Evolutionary conservation across 2,113 vertebrate species (phyloP), one percentile per base, ranked within the genome.

Genomic region (Stercorarius parasiticus): DNA sequence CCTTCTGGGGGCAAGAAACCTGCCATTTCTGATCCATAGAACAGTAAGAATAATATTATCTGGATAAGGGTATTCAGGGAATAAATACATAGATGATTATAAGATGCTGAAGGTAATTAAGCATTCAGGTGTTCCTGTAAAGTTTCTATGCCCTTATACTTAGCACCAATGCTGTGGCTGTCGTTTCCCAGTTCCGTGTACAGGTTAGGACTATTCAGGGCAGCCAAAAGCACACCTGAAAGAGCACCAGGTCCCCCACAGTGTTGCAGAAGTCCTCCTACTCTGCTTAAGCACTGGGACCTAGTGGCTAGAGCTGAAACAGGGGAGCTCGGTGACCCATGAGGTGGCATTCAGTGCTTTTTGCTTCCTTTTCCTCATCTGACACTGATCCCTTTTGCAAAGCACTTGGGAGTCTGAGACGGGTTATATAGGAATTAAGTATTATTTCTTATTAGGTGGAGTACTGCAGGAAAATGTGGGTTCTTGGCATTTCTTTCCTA

Each of bases 81-180:
- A 86, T 86, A 71, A 92, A 89, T 55, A 42, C 8, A 27, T 12
- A 40, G 13, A 43, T 16, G 5, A 66, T 45, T 87, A 18, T 59
- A 81, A 78, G 14, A 45, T 50, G 10, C 13, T 93, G 40, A 93
- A 74, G 5, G 59, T 32, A 71, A 49, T 56, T 83, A 78, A 83
- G 42, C 13, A 20, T 71, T 47, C 0, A 0, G 15, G 5, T 64
- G 10, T 59, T 91, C 42, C 59, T 86, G 27, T 47, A 59, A 90
- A 79, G 18, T 72, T 82, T 82, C 55, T 58, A 3, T 52, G 23
- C 15, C 20, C 13, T 67, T 69, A 36, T 13, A 55, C 23, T 34
- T 30, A 55, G 30, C 20, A n/a, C 0, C 0, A 86, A 4, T 0
- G 0, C 10, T 30, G 27, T 78, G 42, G 20, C 12, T 18, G 12